Evolutionary conservation across 2,888 invertebrate genomes (phyloP), one percentile per base, ranked within the genome.

Genomic region (Holacanthella duospinosa): DNA sequence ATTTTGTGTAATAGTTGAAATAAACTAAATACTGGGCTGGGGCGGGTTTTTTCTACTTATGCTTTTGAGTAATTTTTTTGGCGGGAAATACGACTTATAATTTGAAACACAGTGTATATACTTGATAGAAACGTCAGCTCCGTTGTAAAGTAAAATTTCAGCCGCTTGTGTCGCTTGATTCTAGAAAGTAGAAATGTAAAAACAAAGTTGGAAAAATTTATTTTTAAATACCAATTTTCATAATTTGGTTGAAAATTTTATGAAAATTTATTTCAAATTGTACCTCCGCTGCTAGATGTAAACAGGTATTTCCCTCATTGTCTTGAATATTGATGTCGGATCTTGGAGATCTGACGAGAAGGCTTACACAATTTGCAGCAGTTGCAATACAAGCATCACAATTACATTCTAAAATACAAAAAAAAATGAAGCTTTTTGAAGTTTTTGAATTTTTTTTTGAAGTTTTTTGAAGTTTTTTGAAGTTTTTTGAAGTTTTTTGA

Each of bases 71-170:
- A n/a, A n/a, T n/a, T n/a, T n/a, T n/a, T n/a, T n/a, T n/a, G n/a
- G n/a, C n/a, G n/a, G n/a, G n/a, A n/a, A n/a, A n/a, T n/a, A n/a
- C n/a, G n/a, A n/a, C n/a, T n/a, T n/a, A n/a, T n/a, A n/a, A n/a
- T n/a, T n/a, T n/a, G n/a, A n/a, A n/a, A n/a, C n/a, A n/a, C n/a
- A n/a, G n/a, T n/a, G n/a, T n/a, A 24, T 59, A 60, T 65, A 71
- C 71, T 71, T 71, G 29, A 71, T 68, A 0, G 70, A 70, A 16
- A 70, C 70, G 58, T 71, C 70, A 1, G 71, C 71, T n/a, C 68
- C 71, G 55, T 67, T 67, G 58, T 70, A 69, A 9, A 71, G 54
- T 9, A 71, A 61, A 26, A 67, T 63, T 4, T 69, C 68, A 0
- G 70, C 71, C 59, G 68, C 70, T 67, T 68, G 67, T 12, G 69